Base-by-base conservation (phyloP, 1,140 invertebrate species). In the Rhynchophorus ferrugineus region DNA sequence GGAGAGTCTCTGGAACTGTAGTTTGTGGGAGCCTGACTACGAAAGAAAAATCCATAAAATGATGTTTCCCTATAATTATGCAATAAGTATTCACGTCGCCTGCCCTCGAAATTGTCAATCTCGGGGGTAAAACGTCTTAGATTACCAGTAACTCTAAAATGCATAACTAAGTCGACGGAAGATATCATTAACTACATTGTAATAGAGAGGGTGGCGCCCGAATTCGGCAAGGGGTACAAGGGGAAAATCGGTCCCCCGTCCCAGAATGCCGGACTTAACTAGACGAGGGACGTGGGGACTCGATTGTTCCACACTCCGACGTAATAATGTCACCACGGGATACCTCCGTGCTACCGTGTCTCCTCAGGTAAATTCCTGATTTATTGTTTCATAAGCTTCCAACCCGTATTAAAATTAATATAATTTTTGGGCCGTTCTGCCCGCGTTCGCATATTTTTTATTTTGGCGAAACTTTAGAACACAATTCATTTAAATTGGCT, bases 91-190 rank as follows among this genome's bases (percentile, higher is more conserved):
- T 51, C 53, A 59, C 44, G 41, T 48, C 49, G 47, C 19, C 34
- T n/a, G 11, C 37, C 29, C 9, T 20, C 24, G 45, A 48, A 54
- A 59, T 52, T 52, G 53, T 50, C 56, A 44, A 47, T 49, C 59
- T 58, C 54, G 3, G 18, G 57, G 54, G 56, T 52, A 50, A 45
- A 49, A 46, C 57, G 29, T 59, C 57, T 61, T 56, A 59, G 57
- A 61, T 61, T 61, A 51, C 47, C 33, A 50, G 34, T 52, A 56
- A 61, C 59, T 61, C 57, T 61, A 61, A 61, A 61, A 61, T 61
- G 47, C 59, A 61, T 61, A 59, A 61, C 59, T 61, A 46, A 61
- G 49, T 56, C 52, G 35, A 20, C 33, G 45, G 35, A 41, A 36
- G 49, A 48, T 49, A 59, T 59, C 57, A 61, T 61, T 59, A 58